phyloP scores from a whole-genome alignment of 1,140 invertebrate species.

The Spodoptera frugiperda region DNA sequence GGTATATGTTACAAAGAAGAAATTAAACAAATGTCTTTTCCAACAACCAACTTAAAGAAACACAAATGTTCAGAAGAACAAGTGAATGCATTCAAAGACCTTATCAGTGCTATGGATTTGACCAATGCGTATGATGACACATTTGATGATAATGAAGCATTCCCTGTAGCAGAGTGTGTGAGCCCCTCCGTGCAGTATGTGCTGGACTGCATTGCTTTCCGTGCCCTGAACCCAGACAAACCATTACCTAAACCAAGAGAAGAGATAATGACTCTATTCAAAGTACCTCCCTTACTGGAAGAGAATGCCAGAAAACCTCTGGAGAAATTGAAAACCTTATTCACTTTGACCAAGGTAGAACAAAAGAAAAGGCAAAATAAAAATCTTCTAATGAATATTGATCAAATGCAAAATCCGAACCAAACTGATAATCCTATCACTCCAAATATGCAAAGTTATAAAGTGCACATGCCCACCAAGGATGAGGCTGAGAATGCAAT shows the following conservation, averaged over 20 bases:
- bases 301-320: constrained; percentile 71
- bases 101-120: constrained; percentile 83
- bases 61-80: constrained; percentile 72
- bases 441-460: constrained; percentile 49
- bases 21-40: constrained; percentile 82
- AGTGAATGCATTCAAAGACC: constrained; percentile 78
- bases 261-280: constrained; percentile 80
- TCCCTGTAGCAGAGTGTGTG: constrained; percentile 77
- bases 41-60: constrained; percentile 76
- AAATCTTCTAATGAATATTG: constrained; percentile 56
- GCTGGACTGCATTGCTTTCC: constrained; percentile 79
- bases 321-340: constrained; percentile 75
- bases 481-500: constrained; percentile 51
- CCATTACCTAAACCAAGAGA: constrained; percentile 78
- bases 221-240: constrained; percentile 79
- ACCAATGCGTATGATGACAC: constrained; percentile 78
- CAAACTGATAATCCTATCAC: constrained; percentile 5
- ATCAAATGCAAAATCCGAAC: constrained; percentile 32
- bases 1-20: constrained; percentile 81
- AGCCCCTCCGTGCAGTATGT: constrained; percentile 82
- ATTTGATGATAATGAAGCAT: constrained; percentile 80
- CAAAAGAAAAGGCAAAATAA: constrained; percentile 62
- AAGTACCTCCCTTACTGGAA: constrained; percentile 73
- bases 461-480: constrained; percentile 46
- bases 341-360: constrained; percentile 76